Base-by-base conservation (phyloP, 35 echinoderm and acorn worm genomes). In the Diadema setosum region DNA sequence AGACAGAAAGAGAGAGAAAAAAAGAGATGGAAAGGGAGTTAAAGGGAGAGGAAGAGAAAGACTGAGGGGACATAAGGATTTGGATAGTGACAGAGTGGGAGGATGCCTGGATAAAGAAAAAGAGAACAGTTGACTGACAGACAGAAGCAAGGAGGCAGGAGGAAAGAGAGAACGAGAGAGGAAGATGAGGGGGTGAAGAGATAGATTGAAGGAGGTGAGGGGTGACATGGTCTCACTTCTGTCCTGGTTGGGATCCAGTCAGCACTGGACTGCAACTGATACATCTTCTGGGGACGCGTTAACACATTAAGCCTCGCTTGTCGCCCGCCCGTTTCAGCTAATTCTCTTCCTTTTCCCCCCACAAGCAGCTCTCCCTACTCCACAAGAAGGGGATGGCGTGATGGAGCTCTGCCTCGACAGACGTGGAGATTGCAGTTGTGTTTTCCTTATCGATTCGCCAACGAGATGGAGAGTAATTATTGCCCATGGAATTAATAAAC, bases 401-500 rank as follows among this genome's bases (percentile, higher is more conserved):
- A n/a, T n/a, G n/a, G n/a, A n/a, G n/a, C n/a, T n/a, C n/a, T 67
- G 63, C 16, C 37, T 7, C 63, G 26, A 67, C 25, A n/a, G 21
- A 26, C 27, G 29, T 26, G 63, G 63, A 67, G 63, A 67, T 67
- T 67, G 63, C 63, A 67, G 63, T 67, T 67, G 63, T 67, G 63
- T 67, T 67, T 67, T 67, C 63, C 27, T 67, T 67, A 67, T 67
- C 63, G 63, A 67, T 67, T 67, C 63, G 37, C 63, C n/a, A 34
- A 67, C 63, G 73, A 26, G 73, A 78, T 78, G 44, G 73, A 78
- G 33, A 44, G 73, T 78, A 78, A 78, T 78, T 78, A 78, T 78
- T 78, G 73, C 73, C 37, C 73, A 78, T 78, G 73, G 73, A 78
- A 78, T 78, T 78, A 78, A 78, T 78, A 33, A 78, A 36, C 73